A percentile compares a stretch with the other conserved stretches of the same genome.
phyloP scores from a whole-genome alignment of 1,140 invertebrate species.

The Bombus sibiricus region DNA sequence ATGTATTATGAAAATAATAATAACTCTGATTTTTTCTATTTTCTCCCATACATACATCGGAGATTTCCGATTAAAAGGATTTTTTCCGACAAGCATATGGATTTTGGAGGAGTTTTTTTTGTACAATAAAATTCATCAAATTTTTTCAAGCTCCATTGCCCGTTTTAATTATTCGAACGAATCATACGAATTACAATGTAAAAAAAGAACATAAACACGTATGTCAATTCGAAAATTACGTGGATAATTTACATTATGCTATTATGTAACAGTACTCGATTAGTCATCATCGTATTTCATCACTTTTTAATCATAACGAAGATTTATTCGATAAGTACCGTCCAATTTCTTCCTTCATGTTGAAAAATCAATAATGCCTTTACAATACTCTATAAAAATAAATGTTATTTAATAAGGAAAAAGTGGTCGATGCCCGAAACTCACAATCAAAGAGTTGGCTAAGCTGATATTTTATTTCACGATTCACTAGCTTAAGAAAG shows the following conservation, averaged over 20 bases:
- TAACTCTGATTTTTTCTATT: conserved; percentile 24
- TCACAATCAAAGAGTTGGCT: conserved; percentile 21
- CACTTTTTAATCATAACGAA: conserved; percentile 1
- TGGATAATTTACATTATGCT: neutral
- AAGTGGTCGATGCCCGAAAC: conserved; percentile 13
- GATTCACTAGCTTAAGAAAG: conserved; percentile 29
- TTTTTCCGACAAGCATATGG: neutral
- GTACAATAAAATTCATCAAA: conserved; percentile 30
- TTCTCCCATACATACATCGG: conserved; percentile 7
- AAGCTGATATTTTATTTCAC: conserved; percentile 28
- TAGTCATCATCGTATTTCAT: neutral
- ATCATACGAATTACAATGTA: neutral
- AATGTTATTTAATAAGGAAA: conserved; percentile 33
- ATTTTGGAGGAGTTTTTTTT: conserved; percentile 4
- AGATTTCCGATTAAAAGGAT: neutral
- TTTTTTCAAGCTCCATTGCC: conserved; percentile 4
- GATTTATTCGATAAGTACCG: conserved; percentile 11
- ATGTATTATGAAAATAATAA: conserved; percentile 61
- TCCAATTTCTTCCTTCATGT: conserved; percentile 4
- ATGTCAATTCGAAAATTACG: neutral
- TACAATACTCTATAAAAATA: conserved; percentile 47
- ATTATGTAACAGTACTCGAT: neutral
- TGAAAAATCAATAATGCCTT: conserved; percentile 34
- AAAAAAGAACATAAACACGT: conserved; percentile 3
- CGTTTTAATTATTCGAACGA: neutral